These are phyloP conservation scores for Condylura cristata DNA, from an alignment of 2,113 vertebrate species.

Conservation along the genomic window DNA sequence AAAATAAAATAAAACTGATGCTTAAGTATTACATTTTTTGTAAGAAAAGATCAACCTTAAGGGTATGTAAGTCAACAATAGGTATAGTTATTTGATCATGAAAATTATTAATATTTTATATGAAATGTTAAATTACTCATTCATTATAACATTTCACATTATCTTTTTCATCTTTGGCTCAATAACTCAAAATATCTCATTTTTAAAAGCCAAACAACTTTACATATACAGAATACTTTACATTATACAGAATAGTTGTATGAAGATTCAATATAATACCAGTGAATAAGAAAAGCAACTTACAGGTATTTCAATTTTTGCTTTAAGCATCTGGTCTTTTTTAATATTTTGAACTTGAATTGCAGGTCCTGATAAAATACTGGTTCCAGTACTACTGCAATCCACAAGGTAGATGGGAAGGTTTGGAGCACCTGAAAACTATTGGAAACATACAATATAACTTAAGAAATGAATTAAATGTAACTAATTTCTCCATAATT, in stretches of 20 bases:
- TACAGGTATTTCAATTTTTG: conserved; percentile 91
- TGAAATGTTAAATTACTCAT: background rate
- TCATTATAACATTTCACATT: background rate
- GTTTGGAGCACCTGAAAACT: conserved; percentile 89
- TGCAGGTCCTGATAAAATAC: conserved; percentile 87
- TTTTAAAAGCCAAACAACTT: conserved; percentile 40
- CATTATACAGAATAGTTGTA: background rate
- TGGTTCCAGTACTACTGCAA: conserved; percentile 92
- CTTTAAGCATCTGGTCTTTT: conserved; percentile 88
- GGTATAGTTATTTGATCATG: background rate
- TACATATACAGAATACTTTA: background rate
- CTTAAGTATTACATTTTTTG: background rate
- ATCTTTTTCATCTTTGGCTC: background rate
- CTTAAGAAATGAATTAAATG: background rate
- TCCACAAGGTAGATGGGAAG: conserved; percentile 86
- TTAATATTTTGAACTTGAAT: conserved; percentile 90
- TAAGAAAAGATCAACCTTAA: background rate
- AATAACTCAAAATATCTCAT: background rate
- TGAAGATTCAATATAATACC: background rate
- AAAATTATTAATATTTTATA: conserved; percentile 33
- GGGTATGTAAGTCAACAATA: conserved; percentile 16
- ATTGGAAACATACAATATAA: conserved; percentile 53
- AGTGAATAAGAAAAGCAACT: conserved; percentile 80
- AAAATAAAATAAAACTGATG: background rate
- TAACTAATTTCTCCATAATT: background rate